Evolutionary conservation across 2,888 invertebrate genomes (phyloP), one percentile per base, ranked within the genome.

Genomic region (Ctenicera cuprea): DNA sequence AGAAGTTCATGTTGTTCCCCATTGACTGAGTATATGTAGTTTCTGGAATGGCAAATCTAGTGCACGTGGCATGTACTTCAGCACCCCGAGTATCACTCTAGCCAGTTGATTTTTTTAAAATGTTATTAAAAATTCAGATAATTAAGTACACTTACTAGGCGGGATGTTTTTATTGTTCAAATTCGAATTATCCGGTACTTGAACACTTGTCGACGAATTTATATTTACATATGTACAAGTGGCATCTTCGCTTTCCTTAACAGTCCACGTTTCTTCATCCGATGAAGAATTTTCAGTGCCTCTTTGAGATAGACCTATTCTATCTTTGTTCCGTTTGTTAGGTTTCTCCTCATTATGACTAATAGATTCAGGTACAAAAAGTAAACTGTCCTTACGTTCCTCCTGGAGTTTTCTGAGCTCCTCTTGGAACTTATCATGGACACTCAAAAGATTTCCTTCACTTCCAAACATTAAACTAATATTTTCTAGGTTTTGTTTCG

Each of bases 361-460:
- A 81, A 72, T 77, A 65, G 80, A 84, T 80, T 86, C 87, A 85
- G 87, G 87, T 85, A 87, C 87, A 83, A 87, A 87, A 76, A 86
- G 83, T 80, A 87, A 80, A 83, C 87, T 87, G 81, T 87, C 87
- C 73, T 85, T 81, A 69, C 86, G 80, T 75, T 86, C 86, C 78
- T 86, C 87, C 77, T 88, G 86, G 57, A 90, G 82, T 78, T 89
- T 89, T 77, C 86, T 88, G 70, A 91, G 80, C 62, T 90, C 89
- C 72, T 89, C 88, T 79, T 90, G 88, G 77, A 91, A 90, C 70
- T 89, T 89, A 69, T 89, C 89, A 69, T 88, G 88, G 48, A 89
- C 86, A 76, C 87, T 89, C 57, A 88, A 86, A 37, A 91, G 86
- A 78, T 90, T 90, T 30, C 90, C 89, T 74, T 91, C 91, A 80